Conservation (phyloP, 2,113 vertebrate species). For the Stercorarius parasiticus region DNA sequence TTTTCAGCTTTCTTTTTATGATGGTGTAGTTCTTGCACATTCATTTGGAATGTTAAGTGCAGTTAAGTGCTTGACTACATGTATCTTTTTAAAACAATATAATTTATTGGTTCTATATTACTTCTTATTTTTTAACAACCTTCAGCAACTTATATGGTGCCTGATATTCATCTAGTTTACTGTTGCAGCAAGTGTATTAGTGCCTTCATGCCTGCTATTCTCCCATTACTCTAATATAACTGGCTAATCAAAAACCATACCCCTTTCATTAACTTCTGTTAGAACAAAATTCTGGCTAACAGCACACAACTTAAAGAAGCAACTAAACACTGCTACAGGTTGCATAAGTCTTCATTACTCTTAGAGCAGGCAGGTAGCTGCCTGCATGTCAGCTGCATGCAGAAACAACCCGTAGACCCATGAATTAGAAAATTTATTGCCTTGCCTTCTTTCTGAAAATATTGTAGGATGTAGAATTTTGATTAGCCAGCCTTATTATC, state of each 20-base stretch:
- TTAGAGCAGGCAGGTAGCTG: not conserved
- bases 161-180: not conserved
- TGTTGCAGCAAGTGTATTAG: not conserved
- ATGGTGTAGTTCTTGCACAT: not conserved
- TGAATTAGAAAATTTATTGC: not conserved
- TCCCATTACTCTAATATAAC: not conserved
- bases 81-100: not conserved
- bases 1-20: not conserved
- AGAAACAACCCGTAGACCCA: rapidly evolving
- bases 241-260: not conserved
- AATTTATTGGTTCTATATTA: not conserved
- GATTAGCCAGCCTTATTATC: not conserved
- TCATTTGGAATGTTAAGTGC: not conserved
- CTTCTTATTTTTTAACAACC: not conserved
- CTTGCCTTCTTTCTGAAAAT: not conserved
- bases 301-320: not conserved
- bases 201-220: not conserved
- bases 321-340: not conserved
- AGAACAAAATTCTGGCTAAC: not conserved
- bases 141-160: not conserved
- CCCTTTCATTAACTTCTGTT: not conserved
- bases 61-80: not conserved
- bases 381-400: not conserved
- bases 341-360: not conserved
- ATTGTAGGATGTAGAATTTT: not conserved